A percentile compares a stretch with the other conserved stretches of the same genome.
These are phyloP conservation scores for Rhingia rostrata DNA, from an alignment of 2,888 invertebrate species.

Conservation along the genomic window DNA sequence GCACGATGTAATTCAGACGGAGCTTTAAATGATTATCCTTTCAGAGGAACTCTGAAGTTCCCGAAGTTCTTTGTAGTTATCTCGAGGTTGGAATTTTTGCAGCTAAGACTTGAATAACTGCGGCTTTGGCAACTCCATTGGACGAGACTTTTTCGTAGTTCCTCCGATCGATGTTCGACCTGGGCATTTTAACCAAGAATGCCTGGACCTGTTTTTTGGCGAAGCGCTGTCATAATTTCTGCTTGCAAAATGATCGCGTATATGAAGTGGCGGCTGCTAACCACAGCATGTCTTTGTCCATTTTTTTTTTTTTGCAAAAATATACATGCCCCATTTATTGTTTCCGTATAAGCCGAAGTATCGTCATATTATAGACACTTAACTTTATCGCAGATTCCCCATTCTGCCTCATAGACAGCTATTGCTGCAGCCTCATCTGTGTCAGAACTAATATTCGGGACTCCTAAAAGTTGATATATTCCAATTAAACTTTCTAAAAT, in stretches of 20 bases:
- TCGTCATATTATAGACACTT: no score
- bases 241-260: constrained; percentile 43
- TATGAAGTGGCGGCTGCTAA: constrained; percentile 42
- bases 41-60: constrained; percentile 37
- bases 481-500: no score
- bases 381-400: no score
- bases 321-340: no score
- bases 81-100: constrained; percentile 35
- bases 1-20: constrained; percentile 39
- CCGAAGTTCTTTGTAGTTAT: constrained; percentile 41
- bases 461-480: no score
- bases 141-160: no score
- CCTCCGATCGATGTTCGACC: constrained; percentile 32
- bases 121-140: no score
- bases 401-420: no score
- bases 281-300: constrained; percentile 31
- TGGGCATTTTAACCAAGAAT: constrained; percentile 39
- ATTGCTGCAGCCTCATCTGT: background rate
- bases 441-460: background rate
- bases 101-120: background rate
- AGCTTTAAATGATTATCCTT: constrained; percentile 30
- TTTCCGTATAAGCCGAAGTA: no score
- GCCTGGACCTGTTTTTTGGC: constrained; percentile 22
- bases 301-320: no score
- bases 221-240: constrained; percentile 17